Evolutionary conservation across 2,113 vertebrate species (phyloP), one percentile per base, ranked within the genome.

Genomic region (Riparia riparia): DNA sequence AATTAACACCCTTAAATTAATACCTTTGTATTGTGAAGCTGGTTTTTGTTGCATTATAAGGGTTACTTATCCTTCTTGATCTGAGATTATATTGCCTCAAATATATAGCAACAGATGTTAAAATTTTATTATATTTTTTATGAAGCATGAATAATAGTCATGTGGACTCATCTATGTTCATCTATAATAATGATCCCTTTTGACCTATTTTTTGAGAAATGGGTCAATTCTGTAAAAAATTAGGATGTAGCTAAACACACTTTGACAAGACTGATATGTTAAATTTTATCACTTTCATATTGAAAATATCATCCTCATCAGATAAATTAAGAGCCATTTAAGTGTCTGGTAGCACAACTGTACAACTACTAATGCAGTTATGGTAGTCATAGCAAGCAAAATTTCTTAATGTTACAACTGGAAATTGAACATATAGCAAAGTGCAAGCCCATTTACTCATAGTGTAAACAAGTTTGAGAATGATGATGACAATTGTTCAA

Each of bases 121-220:
- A 86, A 96, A 94, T 83, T 74, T 64, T 86, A 94, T 82, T 31
- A 18, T 15, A 79, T 56, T 57, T 92, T 86, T 78, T 84, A 92
- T 63, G 78, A 91, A 64, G 72, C 61, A 69, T 15, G 8, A 95
- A 87, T 68, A 60, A 74, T 26, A 90, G 17, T 44, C 53, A 53
- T 26, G 9, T 2, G 1, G n/a, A 61, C 3, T 95, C 20, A 41
- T 61, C 51, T 71, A 26, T 56, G 64, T 83, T 81, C 32, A 66
- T 86, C 65, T 74, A 79, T 44, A 76, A 61, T 53, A 72, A 76
- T 49, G 7, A 78, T 58, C 25, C 19, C 32, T 81, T 77, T 65
- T 32, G 34, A 77, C 39, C 29, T 92, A 17, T 56, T 90, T 90
- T 89, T 81, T 51, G 18, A 73, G 49, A 89, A 92, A 89, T 20